Evolutionary conservation across 2,113 vertebrate genomes (phyloP), one percentile per base, ranked within the genome.

Genomic region (Amphilophus citrinellus): DNA sequence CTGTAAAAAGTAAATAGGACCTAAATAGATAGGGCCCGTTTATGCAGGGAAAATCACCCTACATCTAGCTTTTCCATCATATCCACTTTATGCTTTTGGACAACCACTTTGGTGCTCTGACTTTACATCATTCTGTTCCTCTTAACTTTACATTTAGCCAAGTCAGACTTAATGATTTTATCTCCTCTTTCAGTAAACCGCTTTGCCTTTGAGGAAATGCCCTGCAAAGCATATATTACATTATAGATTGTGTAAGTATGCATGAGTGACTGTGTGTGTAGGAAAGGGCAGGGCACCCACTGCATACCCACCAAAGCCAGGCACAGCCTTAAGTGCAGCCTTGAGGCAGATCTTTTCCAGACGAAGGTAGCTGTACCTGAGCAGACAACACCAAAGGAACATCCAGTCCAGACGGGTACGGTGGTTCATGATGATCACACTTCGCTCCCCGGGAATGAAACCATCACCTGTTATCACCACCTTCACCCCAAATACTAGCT

Each of bases 361-460:
- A 79, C 98, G 96, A 90, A 99, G 98, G 95, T 98, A 99, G 96
- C 98, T 99, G 92, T 97, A 98, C 92, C 98, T 95, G 92, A 99
- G 96, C 86, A 99, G 96, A 90, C 98, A 99, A 85, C 97, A 98
- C 98, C 98, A 99, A 6, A 99, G 95, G 89, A 99, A 99, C 97
- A 99, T 98, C 98, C 98, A 99, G 95, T 99, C 98, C 93, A 99
- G 97, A 22, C 98, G 96, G 1, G 98, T 99, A 35, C 98, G 97
- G 92, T 99, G 98, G 96, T 99, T 99, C 98, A 99, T 99, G 84
- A 99, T 98, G 84, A 99, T 99, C 82, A 99, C 97, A 79, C 97
- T 99, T 77, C 98, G 97, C 95, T 99, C 98, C 47, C 98, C 98
- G 2, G 98, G 98, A 83, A 99, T 90, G 87, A 99, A 99, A 24